A percentile compares a stretch with the other conserved stretches of the same genome.
phyloP scores from a whole-genome alignment of 2,113 vertebrate genomes.

The Passer montanus region DNA sequence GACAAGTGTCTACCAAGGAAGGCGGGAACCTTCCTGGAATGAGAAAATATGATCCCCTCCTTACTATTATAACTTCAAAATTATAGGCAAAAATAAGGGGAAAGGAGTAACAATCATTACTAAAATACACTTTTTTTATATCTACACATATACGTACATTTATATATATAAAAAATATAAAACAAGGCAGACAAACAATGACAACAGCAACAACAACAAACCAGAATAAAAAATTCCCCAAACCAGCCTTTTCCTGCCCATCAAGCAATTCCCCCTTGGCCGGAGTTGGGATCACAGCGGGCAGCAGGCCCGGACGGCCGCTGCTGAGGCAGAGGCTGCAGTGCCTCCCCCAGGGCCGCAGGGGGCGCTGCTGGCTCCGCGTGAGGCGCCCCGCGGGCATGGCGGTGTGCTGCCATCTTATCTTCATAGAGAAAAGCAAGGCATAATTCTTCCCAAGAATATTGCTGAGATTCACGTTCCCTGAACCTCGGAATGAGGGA shows the following conservation, averaged over 20 bases:
- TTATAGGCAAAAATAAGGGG: not conserved
- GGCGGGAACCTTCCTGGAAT: not conserved
- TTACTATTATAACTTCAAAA: not conserved
- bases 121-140: not conserved
- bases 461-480: too few relatives aligned
- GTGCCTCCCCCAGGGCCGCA: not conserved
- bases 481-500: too few relatives aligned
- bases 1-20: not conserved
- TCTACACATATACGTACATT: not conserved
- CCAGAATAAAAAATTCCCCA: too few relatives aligned
- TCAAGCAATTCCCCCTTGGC: not conserved
- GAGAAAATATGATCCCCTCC: not conserved
- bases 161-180: not conserved
- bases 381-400: not conserved
- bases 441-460: too few relatives aligned
- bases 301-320: not conserved
- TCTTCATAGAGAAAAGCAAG: too few relatives aligned
- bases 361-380: not conserved
- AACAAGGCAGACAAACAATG: not conserved
- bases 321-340: not conserved
- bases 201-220: not conserved
- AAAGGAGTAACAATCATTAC: not conserved
- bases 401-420: too few relatives aligned
- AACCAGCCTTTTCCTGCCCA: not conserved
- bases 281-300: not conserved